Evolutionary conservation across 1,140 invertebrate genomes (phyloP).

Genomic region (Drosophila kanapiae): DNA sequence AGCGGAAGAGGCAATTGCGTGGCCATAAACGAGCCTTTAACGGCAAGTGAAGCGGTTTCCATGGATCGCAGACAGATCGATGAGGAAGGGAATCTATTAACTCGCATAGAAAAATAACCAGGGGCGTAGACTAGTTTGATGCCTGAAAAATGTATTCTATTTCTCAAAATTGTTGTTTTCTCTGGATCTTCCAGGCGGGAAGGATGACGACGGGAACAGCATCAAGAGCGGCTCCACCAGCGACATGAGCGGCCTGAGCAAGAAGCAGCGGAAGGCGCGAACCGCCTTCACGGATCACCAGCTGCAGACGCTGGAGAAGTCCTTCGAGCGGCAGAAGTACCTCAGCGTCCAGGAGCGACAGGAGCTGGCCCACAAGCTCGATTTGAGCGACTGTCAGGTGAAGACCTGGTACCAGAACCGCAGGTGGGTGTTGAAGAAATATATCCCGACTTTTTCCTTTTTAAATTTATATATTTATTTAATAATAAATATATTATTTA

Average conservation of each 20-base stretch:
- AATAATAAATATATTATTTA: too few relatives aligned
- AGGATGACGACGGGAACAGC: slow-evolving; percentile 84
- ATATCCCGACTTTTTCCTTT: too few relatives aligned
- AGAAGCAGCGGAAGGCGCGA: slow-evolving; percentile 98
- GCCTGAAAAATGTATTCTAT: neutral
- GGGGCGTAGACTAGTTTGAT: neutral
- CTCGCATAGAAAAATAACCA: too few relatives aligned
- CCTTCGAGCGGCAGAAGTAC: slow-evolving; percentile 99
- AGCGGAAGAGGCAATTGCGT: slow-evolving; percentile 55
- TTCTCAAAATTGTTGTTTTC: neutral
- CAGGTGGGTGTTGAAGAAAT: slow-evolving; percentile 93
- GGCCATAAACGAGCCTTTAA: slow-evolving; percentile 52
- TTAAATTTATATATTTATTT: too few relatives aligned
- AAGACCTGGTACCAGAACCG: slow-evolving; percentile 99
- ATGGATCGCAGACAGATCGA: slow-evolving; percentile 5
- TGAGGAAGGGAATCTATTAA: neutral
- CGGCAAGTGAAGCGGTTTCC: slow-evolving; percentile 24
- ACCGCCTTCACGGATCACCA: slow-evolving; percentile 99
- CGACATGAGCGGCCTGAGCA: slow-evolving; percentile 87
- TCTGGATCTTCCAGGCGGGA: slow-evolving; percentile 64
- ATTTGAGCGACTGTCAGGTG: slow-evolving; percentile 98
- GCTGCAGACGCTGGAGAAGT: slow-evolving; percentile 98
- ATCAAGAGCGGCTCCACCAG: slow-evolving; percentile 84
- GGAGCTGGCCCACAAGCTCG: slow-evolving; percentile 98
- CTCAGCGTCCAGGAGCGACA: slow-evolving; percentile 99